phyloP scores from a whole-genome alignment of 2,888 invertebrate species.

The Orchestes rusci region DNA sequence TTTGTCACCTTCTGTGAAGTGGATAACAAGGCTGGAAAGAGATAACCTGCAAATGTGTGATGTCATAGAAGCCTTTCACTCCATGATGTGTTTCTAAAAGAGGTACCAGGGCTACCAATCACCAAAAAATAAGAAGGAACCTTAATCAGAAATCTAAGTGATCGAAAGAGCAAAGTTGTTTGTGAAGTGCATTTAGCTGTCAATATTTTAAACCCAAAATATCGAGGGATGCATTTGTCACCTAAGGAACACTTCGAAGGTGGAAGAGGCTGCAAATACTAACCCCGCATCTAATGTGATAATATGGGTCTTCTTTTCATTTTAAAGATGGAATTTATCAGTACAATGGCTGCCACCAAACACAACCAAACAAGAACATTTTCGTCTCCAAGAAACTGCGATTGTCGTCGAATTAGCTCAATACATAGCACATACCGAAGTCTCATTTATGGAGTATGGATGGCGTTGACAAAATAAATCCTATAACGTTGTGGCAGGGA shows the following conservation, averaged over 20 bases:
- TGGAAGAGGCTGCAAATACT: neutral
- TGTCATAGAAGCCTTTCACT: constrained; percentile 4
- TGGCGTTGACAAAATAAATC: constrained; percentile 6
- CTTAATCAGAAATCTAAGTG: neutral
- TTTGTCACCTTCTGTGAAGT: constrained; percentile 5
- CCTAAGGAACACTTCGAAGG: constrained; percentile 3
- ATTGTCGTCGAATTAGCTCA: constrained; percentile 4
- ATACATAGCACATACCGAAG: constrained; percentile 5
- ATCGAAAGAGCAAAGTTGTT: constrained; percentile 1
- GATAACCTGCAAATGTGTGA: constrained; percentile 4
- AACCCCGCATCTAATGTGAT: neutral
- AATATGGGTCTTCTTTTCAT: neutral
- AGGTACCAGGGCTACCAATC: constrained; percentile 6
- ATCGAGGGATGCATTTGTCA: constrained; percentile 2
- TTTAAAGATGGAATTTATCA: constrained; percentile 3
- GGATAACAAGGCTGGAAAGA: constrained; percentile 7
- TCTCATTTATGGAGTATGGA: constrained; percentile 2
- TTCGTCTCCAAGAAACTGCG: neutral
- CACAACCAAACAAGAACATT: no score
- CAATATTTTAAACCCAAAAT: constrained; percentile 6
- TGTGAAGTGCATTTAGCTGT: constrained; percentile 2
- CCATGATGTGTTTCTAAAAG: neutral
- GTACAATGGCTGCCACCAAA: constrained; percentile 4
- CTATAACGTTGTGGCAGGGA: constrained; percentile 11
- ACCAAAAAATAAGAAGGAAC: constrained; percentile 6